Evolutionary conservation across 2,113 vertebrate genomes (phyloP), one percentile per base, ranked within the genome.

Genomic region (Zosterops hypoxanthus): DNA sequence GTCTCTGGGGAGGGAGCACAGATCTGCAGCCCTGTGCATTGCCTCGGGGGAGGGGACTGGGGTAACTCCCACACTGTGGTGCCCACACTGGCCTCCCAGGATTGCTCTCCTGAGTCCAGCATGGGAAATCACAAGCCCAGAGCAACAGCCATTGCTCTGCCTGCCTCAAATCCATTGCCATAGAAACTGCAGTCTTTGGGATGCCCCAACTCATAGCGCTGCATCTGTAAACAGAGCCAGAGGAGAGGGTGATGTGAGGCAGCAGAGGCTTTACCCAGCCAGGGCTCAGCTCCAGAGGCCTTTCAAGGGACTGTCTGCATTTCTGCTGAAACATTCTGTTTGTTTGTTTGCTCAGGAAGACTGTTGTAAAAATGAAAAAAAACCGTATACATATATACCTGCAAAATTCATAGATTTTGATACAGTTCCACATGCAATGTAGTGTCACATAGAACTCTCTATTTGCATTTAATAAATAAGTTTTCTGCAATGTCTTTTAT

Each of bases 41-140:
- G 47, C 14, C 23, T 5, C 0, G 0, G 29, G 69, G 20, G 4
- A 56, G 49, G 31, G 0, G 0, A 9, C 13, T 3, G 42, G 15
- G 18, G 26, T 22, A 16, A 9, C 25, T 36, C 8, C 31, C 65
- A 41, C 1, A 0, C 22, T 3, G 1, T 5, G 42, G 10, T 3
- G 8, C 34, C 44, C 52, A n/a, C 52, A 14, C 8, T 10, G 39
- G 34, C 0, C 0, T 34, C 49, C 59, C 33, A 33, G 2, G 14
- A 28, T 46, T 1, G 0, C 60, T 60, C 22, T 70, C n/a, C 69
- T 29, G 50, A 47, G 24, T 44, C 60, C 78, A 23, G 1, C 13
- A 10, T 0, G 2, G 82, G n/a, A 70, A 78, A 44, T 31, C 39
- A 31, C 3, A 3, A 82, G 22, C 56, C 36, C 61, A 18, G 52